phyloP scores from a whole-genome alignment of 30 jellyfish, hydroid and myxozoan genomes.

The Mastigias papua region DNA sequence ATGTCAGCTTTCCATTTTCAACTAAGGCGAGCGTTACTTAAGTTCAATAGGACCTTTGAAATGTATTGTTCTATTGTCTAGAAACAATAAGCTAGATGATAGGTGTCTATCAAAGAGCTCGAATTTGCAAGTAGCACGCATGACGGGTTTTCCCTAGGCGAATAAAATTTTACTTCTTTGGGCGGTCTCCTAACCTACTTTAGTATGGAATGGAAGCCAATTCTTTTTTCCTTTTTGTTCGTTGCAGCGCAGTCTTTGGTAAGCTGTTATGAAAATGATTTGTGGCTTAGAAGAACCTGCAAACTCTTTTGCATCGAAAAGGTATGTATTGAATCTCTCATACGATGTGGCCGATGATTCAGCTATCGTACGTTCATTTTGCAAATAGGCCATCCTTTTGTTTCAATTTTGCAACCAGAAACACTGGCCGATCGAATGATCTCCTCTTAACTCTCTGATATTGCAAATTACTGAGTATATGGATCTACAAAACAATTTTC shows the following conservation, averaged over 20 bases:
- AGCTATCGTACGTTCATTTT: background rate
- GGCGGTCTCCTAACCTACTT: background rate
- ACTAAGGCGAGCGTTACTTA: no score
- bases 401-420: background rate
- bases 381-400: constrained; percentile 20
- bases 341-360: background rate
- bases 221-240: background rate
- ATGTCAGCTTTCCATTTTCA: no score
- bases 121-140: constrained; percentile 45
- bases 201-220: background rate
- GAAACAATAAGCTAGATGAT: background rate
- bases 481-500: no score
- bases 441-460: background rate
- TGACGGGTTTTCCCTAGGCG: constrained; percentile 66
- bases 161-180: constrained; percentile 12
- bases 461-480: no score
- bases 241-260: background rate
- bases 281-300: constrained; percentile 1
- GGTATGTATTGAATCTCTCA: constrained; percentile 1
- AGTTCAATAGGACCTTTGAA: constrained; percentile 1
- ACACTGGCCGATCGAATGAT: background rate
- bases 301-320: constrained; percentile 11
- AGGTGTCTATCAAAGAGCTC: constrained; percentile 32
- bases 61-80: constrained; percentile 32
- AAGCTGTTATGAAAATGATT: background rate